Evolutionary conservation across 2,888 invertebrate genomes (phyloP), one percentile per base, ranked within the genome.

Genomic region (Hirtodrosophila histrioides): DNA sequence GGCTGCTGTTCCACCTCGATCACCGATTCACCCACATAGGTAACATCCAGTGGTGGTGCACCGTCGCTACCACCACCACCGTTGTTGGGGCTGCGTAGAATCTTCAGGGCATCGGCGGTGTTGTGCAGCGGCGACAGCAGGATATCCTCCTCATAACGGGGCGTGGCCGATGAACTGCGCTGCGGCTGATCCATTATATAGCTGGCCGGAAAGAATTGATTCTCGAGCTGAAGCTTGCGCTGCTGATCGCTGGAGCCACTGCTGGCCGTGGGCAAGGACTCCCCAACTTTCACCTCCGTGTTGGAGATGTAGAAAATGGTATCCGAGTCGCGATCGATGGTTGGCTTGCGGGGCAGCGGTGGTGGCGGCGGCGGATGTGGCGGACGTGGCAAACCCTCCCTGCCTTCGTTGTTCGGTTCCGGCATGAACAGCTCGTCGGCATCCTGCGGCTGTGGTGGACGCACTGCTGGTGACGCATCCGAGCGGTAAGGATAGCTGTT

Each of bases 281-380:
- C 92, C 3, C 91, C 90, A 17, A 92, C 92, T 75, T 92, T 92
- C 0, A 92, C 92, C 69, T 92, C 92, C 0, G 92, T 92, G 53
- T 92, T 92, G n/a, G 92, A 92, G 5, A 92, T 92, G 50, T 92
- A 92, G 69, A 92, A 92, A 36, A 92, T 92, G 3, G 92, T 92
- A 58, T 92, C 92, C 0, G 92, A 92, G 49, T 92, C 92, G 6
- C 91, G 84, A 70, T 92, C 91, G 35, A 89, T 88, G 49, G 55
- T 78, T 0, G 82, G 80, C 41, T 85, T 88, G 8, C 73, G 78
- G 3, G 75, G 84, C 35, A 78, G 75, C 0, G 74, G 72, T 10
- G 86, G 87, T 0, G 86, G 88, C 0, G 88, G 86, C 0, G 88
- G 85, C 35, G 88, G 88, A 3, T 82, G 82, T 3, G 77, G 65